Evolutionary conservation across 2,113 vertebrate genomes (phyloP).

Genomic region (Blennius ocellaris): DNA sequence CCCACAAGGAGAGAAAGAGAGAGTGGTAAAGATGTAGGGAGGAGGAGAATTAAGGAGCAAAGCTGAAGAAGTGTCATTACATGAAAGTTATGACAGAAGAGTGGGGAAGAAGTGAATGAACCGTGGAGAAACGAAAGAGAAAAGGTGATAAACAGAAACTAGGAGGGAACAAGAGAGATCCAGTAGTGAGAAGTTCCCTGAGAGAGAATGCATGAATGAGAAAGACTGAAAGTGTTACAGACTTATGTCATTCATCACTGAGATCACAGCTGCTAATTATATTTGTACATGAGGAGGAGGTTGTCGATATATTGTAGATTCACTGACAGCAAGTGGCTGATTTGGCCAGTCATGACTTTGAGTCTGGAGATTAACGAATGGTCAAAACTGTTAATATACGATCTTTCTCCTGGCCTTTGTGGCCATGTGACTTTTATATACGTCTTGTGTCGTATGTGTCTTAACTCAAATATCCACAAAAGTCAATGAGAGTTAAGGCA

Average conservation of each 20-base stretch:
- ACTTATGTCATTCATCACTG: constrained; percentile 64
- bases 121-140: constrained; percentile 7
- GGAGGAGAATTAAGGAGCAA: constrained; percentile 44
- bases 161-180: neutral
- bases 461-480: too few relatives aligned
- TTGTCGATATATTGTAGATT: constrained; percentile 44
- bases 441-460: too few relatives aligned
- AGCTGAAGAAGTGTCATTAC: constrained; percentile 53
- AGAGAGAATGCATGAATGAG: constrained; percentile 41
- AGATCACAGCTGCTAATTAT: constrained; percentile 64
- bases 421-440: too few relatives aligned
- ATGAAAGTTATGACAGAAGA: constrained; percentile 47
- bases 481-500: too few relatives aligned
- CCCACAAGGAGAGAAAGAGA: constrained; percentile 46
- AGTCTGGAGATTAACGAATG: constrained; percentile 3
- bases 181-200: constrained; percentile 22
- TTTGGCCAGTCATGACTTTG: constrained; percentile 11
- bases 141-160: constrained; percentile 1
- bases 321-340: constrained; percentile 24
- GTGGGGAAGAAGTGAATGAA: constrained; percentile 18
- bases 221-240: too few relatives aligned
- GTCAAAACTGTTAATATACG: constrained; percentile 8
- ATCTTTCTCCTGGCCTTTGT: too few relatives aligned
- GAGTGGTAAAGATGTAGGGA: constrained; percentile 41
- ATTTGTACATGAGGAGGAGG: constrained; percentile 53